Percentiles rank a stretch among this genome's conserved stretches.
Conservation (phyloP, 2,888 invertebrate species). For the Phrixothrix hirtus region DNA sequence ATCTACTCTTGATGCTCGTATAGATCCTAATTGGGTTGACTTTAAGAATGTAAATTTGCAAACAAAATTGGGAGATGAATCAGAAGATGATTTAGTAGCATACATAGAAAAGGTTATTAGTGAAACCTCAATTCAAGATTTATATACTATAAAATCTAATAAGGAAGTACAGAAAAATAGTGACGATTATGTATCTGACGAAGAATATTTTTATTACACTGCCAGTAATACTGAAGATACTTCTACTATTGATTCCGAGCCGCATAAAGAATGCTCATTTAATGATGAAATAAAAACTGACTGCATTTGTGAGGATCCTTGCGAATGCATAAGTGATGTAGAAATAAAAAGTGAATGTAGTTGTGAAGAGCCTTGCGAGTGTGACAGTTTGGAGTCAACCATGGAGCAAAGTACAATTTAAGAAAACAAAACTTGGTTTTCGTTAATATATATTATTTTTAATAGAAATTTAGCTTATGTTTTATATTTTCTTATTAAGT, state of each 20-base stretch:
- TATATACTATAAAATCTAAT: constrained; percentile 6
- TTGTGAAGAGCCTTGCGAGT: too few species aligned
- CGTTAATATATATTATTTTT: background rate
- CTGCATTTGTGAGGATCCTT: background rate
- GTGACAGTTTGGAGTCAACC: too few species aligned
- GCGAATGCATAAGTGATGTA: background rate
- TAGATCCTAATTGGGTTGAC: constrained; percentile 19
- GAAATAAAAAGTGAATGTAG: background rate
- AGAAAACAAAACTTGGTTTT: background rate
- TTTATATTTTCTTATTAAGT: too few species aligned
- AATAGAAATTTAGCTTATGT: too few species aligned
- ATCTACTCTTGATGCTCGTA: constrained; percentile 12
- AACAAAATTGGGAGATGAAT: constrained; percentile 10
- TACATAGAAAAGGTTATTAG: constrained; percentile 24
- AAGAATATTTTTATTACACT: constrained; percentile 23
- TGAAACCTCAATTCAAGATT: constrained; percentile 25
- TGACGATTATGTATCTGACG: constrained; percentile 19
- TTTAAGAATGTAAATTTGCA: constrained; percentile 17
- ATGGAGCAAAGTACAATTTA: too few species aligned
- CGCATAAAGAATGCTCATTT: background rate
- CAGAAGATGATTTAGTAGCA: constrained; percentile 27
- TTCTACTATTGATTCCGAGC: constrained; percentile 12
- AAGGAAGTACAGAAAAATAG: constrained; percentile 19
- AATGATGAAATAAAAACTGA: too few species aligned
- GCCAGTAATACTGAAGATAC: constrained; percentile 4